Evolutionary conservation across 35 echinoderm and acorn worm genomes (phyloP).

Genomic region (Apostichopus californicus): DNA sequence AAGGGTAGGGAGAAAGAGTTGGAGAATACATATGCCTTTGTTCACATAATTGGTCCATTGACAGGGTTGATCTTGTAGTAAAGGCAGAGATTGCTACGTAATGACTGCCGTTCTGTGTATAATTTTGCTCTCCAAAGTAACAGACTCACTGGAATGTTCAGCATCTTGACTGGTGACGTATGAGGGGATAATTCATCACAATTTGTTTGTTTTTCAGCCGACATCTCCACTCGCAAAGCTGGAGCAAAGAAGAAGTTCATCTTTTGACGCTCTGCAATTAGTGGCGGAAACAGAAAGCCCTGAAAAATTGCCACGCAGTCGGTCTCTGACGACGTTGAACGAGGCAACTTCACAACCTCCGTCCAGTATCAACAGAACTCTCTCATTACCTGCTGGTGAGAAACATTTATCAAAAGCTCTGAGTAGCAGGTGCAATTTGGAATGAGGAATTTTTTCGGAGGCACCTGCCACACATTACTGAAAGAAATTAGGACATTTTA

Average conservation of each 20-base stretch:
- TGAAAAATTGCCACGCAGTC: constrained; percentile 45
- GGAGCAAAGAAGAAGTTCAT: constrained; percentile 40
- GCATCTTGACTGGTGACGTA: background rate
- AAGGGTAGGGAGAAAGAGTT: too few species aligned
- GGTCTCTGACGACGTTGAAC: constrained; percentile 22
- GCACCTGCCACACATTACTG: background rate
- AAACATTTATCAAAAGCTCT: background rate
- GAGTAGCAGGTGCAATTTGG: background rate
- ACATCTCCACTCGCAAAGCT: constrained; percentile 29
- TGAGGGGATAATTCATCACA: background rate
- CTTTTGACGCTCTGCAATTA: constrained; percentile 29
- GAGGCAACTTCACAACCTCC: constrained; percentile 32
- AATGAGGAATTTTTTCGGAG: background rate
- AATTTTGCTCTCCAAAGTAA: background rate
- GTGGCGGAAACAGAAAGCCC: constrained; percentile 15
- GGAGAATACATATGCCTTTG: too few species aligned
- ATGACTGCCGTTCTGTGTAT: too few species aligned
- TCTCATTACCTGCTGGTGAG: constrained; percentile 43
- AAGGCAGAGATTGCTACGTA: too few species aligned
- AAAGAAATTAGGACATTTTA: background rate
- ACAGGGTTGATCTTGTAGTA: too few species aligned
- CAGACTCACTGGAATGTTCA: background rate
- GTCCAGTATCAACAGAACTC: constrained; percentile 27
- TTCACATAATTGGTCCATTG: too few species aligned
- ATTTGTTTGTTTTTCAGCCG: constrained; percentile 21